Base-by-base conservation (phyloP, 2,113 vertebrate species). In the Seriola quinqueradiata region DNA sequence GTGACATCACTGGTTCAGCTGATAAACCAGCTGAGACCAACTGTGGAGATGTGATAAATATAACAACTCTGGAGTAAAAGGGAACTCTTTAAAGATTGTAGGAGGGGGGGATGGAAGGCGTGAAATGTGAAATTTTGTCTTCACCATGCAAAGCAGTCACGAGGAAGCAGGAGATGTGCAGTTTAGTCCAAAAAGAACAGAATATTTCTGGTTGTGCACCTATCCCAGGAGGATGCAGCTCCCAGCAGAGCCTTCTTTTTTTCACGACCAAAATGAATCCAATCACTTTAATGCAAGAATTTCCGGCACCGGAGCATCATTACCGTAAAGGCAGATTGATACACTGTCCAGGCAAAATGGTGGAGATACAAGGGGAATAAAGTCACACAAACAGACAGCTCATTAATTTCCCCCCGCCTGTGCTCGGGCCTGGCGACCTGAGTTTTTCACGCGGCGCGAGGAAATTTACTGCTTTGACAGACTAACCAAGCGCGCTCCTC, bases 261-360 rank as follows among this genome's bases (percentile, higher is more conserved):
- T 23, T 73, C 75, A 75, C 36, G 55, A 85, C 70, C 79, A 79
- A 89, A 91, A 90, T 70, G 60, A 93, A 86, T 78, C 85, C 75
- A 86, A 90, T 93, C 87, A 32, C 89, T 95, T 93, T 81, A 89
- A 90, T 87, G 90, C 84, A 92, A 91, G 94, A 73, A 93, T 94
- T 87, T 90, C 79, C 83, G 82, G 75, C 83, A 79, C 77, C 38
- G 76, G 81, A 83, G 92, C 85, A 77, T 92, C 90, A 93, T 94
- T 95, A 94, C 84, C 87, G 84, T 94, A 88, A 91, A 89, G 81
- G 84, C 93, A 92, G 93, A 95, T 94, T 94, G 94, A 95, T 94
- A 93, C 89, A 86, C 87, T 88, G 85, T 90, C 92, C 81, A 36
- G 83, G 89, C 86, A 83, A 87, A 90, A 90, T 71, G 79, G 85